Evolutionary conservation across 1,140 invertebrate genomes (phyloP).

Genomic region (Drosophila carrolli): DNA sequence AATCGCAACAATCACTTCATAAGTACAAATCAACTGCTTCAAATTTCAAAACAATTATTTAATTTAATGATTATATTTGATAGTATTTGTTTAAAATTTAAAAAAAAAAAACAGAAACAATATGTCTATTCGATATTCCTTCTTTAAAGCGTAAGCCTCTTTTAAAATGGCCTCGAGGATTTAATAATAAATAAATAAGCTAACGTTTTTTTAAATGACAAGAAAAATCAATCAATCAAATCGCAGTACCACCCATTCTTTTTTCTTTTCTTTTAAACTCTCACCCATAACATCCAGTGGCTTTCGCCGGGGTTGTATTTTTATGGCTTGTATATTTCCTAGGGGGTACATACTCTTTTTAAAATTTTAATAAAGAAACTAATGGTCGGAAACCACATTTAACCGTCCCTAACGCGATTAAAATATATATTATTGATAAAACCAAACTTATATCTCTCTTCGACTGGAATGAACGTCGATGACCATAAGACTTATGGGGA

Average conservation of each 20-base stretch:
- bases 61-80: too few relatives aligned
- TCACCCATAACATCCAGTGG: background rate
- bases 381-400: too few relatives aligned
- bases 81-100: background rate
- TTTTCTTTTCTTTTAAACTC: background rate
- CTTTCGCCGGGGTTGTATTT: background rate
- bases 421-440: too few relatives aligned
- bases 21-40: background rate
- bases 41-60: too few relatives aligned
- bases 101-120: background rate
- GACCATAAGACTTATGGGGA: too few relatives aligned
- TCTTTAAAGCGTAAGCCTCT: background rate
- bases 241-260: background rate
- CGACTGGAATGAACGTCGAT: too few relatives aligned
- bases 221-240: constrained; percentile 22
- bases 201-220: constrained; percentile 15
- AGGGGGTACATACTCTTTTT: too few relatives aligned
- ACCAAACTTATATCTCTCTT: too few relatives aligned
- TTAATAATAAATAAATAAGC: background rate
- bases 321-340: too few relatives aligned
- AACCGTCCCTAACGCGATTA: too few relatives aligned
- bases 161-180: background rate
- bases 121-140: background rate
- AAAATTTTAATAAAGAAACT: too few relatives aligned
- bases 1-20: background rate